Percentiles rank a stretch among this genome's conserved stretches.
These are phyloP conservation scores for Lasioglossum pauxillum DNA, from an alignment of 2,888 invertebrate species.

Conservation along the genomic window DNA sequence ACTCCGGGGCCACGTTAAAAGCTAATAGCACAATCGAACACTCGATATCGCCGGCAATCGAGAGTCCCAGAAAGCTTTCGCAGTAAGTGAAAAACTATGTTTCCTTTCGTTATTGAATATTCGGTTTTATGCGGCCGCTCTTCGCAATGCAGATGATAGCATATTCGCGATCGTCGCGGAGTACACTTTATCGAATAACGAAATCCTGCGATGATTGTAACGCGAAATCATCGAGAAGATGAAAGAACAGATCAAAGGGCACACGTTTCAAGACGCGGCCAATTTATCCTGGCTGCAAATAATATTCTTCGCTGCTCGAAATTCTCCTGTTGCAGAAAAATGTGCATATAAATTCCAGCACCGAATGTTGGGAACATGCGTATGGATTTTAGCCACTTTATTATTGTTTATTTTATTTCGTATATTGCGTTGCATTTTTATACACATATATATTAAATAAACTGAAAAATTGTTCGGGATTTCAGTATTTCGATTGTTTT, in stretches of 20 bases:
- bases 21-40: constrained; percentile 14
- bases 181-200: no score
- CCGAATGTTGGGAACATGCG: background rate
- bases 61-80: constrained; percentile 36
- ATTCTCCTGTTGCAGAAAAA: background rate
- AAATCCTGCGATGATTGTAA: background rate
- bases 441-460: background rate
- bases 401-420: background rate
- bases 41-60: constrained; percentile 25
- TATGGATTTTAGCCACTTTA: background rate
- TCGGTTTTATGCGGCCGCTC: constrained; percentile 12
- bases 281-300: background rate
- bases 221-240: background rate
- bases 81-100: constrained; percentile 56
- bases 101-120: constrained; percentile 35
- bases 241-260: background rate
- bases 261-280: background rate
- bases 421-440: background rate
- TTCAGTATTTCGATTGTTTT: background rate
- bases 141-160: background rate
- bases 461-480: background rate
- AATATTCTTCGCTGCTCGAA: background rate
- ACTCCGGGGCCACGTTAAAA: constrained; percentile 6
- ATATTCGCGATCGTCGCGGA: background rate
- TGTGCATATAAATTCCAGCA: background rate